A percentile compares a stretch with the other conserved stretches of the same genome.
Conservation (phyloP, 2,113 vertebrate genomes). For the Notarius quadriscutis region DNA sequence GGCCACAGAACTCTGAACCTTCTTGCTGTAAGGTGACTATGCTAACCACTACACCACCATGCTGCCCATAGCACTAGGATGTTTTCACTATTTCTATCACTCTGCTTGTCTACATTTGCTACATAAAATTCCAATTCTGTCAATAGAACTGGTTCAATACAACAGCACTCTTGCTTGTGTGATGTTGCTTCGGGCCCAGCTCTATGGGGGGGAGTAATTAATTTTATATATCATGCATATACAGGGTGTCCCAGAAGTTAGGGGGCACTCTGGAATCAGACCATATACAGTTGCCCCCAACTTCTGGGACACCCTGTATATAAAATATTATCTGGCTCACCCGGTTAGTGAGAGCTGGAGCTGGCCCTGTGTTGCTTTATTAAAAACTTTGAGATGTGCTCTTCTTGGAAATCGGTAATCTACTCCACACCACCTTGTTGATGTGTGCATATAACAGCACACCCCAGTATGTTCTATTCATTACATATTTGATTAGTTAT, state of each 20-base stretch:
- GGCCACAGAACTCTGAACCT: too few species aligned
- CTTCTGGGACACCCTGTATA: too few species aligned
- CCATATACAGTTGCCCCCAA: too few species aligned
- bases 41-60: too few species aligned
- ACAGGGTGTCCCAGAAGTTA: too few species aligned
- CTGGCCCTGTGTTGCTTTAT: too few species aligned
- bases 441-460: neutral
- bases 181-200: neutral
- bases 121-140: neutral
- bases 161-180: neutral
- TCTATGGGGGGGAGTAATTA: too few species aligned
- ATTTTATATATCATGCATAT: too few species aligned
- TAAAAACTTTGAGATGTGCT: neutral
- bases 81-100: neutral
- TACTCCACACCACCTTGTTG: neutral
- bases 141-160: neutral
- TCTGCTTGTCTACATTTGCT: neutral
- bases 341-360: too few species aligned
- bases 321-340: too few species aligned
- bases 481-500: neutral
- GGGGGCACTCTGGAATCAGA: too few species aligned
- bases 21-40: too few species aligned
- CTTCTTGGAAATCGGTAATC: neutral
- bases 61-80: neutral
- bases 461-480: neutral